Evolutionary conservation across 2,888 invertebrate species (phyloP), one percentile per base, ranked within the genome.

Genomic region (Papilio elwesi): DNA sequence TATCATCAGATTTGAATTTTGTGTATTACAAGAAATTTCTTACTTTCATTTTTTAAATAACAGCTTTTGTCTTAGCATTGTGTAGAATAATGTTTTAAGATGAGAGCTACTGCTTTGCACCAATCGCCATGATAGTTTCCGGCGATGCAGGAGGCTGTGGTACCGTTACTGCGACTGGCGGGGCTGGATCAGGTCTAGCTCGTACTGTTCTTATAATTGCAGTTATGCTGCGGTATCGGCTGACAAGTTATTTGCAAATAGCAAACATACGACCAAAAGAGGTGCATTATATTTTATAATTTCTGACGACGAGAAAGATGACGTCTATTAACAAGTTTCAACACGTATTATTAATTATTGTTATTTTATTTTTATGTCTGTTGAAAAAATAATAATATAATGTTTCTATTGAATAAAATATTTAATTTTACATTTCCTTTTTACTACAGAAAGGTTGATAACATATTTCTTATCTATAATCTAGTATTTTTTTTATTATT

Each of bases 141-240:
- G 87, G 81, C 82, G 85, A 83, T 86, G 82, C 84, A 84, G 84
- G 87, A 85, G 80, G 73, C 69, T 66, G 71, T 53, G 59, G 85
- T 90, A 85, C 93, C 92, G 93, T 92, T 92, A 91, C 76, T 74
- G 76, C 69, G 77, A 87, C 88, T 83, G 86, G 88, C 83, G 79
- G 80, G 81, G 80, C 87, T 78, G 81, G 87, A 86, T 82, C 77
- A 72, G 77, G 86, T 86, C 83, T 78, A 75, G 77, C 76, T 82
- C 80, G 87, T 90, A 90, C 91, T 90, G 91, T 90, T 87, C 88
- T 88, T 90, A 87, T 92, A 92, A 92, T 92, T 92, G 91, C 90
- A 88, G 90, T 88, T 88, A 90, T 91, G 85, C 87, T 84, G 87
- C 83, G 80, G 82, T 83, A 84, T 85, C 80, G 84, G 70, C 52